Conservation (phyloP, 2,797 vertebrate genomes). For the Prionace glauca region DNA sequence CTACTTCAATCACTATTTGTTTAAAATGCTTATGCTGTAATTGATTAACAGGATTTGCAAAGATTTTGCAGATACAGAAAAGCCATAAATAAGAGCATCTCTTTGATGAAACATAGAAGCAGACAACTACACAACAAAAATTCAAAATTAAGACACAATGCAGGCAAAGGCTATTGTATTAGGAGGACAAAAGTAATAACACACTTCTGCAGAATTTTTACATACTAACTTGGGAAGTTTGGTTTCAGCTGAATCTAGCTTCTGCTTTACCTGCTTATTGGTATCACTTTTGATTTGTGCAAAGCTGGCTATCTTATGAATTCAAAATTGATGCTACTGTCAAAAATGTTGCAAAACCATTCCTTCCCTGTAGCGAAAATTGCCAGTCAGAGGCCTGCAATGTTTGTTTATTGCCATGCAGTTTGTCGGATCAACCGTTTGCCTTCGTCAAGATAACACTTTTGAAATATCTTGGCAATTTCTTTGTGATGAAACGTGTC, state of each 20-base stretch:
- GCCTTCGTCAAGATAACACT: background rate
- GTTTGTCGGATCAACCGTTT: slow-evolving; percentile 25
- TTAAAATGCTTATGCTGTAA: background rate
- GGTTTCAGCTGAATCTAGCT: background rate
- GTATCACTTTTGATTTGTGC: background rate
- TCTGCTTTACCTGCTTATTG: background rate
- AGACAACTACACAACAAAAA: slow-evolving; percentile 40
- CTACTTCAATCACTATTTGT: background rate
- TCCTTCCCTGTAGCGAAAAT: slow-evolving; percentile 1
- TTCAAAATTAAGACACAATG: slow-evolving; percentile 40
- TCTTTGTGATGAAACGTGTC: background rate
- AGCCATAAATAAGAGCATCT: slow-evolving; percentile 25
- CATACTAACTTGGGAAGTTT: background rate
- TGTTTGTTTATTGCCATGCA: background rate
- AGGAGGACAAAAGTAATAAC: background rate
- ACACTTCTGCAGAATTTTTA: background rate
- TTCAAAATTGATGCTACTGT: slow-evolving; percentile 6
- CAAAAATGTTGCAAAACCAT: background rate
- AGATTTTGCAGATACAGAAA: slow-evolving; percentile 29
- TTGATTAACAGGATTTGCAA: background rate
- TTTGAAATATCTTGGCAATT: background rate
- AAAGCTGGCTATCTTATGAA: background rate
- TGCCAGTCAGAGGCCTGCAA: background rate
- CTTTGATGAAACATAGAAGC: slow-evolving; percentile 35
- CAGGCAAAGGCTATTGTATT: background rate